These are phyloP conservation scores for Drosophila sordidapex DNA, from an alignment of 2,888 invertebrate species.

Conservation along the genomic window DNA sequence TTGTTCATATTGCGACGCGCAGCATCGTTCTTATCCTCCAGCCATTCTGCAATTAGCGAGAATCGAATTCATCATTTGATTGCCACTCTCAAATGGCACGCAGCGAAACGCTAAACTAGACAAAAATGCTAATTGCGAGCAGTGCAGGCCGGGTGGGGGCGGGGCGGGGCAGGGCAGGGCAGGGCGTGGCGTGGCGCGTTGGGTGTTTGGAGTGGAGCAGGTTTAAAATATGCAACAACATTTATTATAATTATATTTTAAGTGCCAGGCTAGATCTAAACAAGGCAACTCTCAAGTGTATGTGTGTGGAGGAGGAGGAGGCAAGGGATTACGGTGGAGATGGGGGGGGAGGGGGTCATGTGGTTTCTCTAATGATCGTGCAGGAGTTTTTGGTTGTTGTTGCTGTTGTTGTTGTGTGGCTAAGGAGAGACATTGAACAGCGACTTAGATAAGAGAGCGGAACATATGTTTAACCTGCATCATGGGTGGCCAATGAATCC, in stretches of 20 bases:
- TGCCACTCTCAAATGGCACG: conserved; percentile 12
- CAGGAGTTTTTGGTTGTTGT: conserved; percentile 18
- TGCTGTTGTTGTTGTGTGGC: conserved; percentile 7
- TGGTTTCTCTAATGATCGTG: conserved; percentile 42
- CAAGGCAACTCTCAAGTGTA: background rate
- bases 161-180: background rate
- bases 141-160: conserved; percentile 1
- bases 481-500: conserved; percentile 92
- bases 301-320: background rate
- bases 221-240: conserved; percentile 2
- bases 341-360: too few species aligned
- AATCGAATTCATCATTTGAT: conserved; percentile 14
- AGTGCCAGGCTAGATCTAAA: background rate
- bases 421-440: background rate
- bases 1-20: conserved; percentile 82
- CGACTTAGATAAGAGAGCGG: conserved; percentile 39
- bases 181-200: background rate
- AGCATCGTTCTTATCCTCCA: conserved; percentile 85
- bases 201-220: background rate
- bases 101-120: conserved; percentile 19
- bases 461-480: conserved; percentile 88
- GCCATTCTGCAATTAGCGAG: conserved; percentile 85
- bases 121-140: conserved; percentile 11
- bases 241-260: background rate
- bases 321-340: background rate